phyloP scores from a whole-genome alignment of 2,797 vertebrate species.

The Malacoctenus gilli region DNA sequence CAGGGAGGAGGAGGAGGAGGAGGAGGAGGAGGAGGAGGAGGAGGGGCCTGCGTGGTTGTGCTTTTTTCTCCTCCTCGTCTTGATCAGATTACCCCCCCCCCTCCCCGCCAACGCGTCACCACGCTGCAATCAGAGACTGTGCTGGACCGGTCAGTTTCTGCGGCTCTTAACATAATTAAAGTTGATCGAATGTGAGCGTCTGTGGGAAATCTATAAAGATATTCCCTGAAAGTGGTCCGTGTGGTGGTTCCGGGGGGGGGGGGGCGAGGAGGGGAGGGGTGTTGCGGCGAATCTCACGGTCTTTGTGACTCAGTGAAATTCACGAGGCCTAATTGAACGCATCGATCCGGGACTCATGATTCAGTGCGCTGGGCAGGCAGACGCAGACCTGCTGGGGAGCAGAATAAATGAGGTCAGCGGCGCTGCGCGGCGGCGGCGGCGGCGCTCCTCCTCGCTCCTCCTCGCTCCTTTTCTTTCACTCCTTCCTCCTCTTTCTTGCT shows the following conservation, averaged over 20 bases:
- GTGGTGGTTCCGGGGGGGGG: conserved; percentile 3
- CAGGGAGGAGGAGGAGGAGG: conserved; percentile 7
- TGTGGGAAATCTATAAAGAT: conserved; percentile 31
- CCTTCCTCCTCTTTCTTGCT: conserved; percentile 7
- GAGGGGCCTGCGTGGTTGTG: not conserved
- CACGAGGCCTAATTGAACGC: conserved; percentile 49
- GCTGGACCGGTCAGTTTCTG: conserved; percentile 1
- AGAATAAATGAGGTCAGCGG: conserved; percentile 56
- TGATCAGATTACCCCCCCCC: conserved; percentile 26
- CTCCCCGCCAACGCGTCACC: conserved; percentile 15
- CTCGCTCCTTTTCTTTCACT: no score
- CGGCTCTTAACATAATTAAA: conserved; percentile 62
- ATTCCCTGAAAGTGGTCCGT: conserved; percentile 29
- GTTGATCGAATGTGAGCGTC: conserved; percentile 29
- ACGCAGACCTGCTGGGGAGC: conserved; percentile 55
- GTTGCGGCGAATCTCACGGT: conserved; percentile 22
- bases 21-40: not conserved
- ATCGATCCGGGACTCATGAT: conserved; percentile 58
- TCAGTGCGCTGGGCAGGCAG: conserved; percentile 40
- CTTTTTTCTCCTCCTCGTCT: conserved; percentile 3
- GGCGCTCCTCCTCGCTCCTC: conserved; percentile 1
- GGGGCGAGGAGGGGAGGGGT: no score
- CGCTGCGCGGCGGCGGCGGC: no score
- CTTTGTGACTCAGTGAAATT: conserved; percentile 44
- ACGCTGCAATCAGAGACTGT: conserved; percentile 13